phyloP scores from a whole-genome alignment of 1,140 invertebrate species.

The Lepidurus arcticus region DNA sequence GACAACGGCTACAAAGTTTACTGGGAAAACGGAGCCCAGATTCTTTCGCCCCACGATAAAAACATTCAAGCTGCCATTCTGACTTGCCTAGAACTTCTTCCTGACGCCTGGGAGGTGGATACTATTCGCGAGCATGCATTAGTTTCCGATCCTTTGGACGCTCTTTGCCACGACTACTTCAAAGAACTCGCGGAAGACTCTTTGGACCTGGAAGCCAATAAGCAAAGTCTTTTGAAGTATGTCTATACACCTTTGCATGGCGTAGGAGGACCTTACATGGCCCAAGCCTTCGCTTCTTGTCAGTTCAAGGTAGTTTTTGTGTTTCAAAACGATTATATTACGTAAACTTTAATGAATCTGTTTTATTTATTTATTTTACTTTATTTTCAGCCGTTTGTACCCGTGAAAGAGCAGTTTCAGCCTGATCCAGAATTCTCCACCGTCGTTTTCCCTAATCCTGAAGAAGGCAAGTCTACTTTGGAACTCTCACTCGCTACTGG shows the following conservation, averaged over 20 bases:
- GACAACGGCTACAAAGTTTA: constrained; percentile 99
- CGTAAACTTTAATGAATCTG: not conserved
- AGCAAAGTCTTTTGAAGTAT: constrained; percentile 55
- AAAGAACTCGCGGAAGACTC: constrained; percentile 52
- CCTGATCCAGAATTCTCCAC: constrained; percentile 96
- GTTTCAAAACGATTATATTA: not conserved
- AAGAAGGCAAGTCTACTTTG: constrained; percentile 87
- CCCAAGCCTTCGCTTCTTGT: constrained; percentile 64
- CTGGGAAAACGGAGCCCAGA: constrained; percentile 90
- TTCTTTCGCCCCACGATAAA: constrained; percentile 85
- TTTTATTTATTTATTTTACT: not conserved
- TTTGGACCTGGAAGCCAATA: constrained; percentile 28
- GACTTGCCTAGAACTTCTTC: constrained; percentile 65
- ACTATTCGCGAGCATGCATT: constrained; percentile 41
- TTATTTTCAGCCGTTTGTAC: constrained; percentile 56
- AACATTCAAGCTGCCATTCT: constrained; percentile 74
- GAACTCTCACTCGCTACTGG: constrained; percentile 80
- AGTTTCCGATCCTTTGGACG: constrained; percentile 48
- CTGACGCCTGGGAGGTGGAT: constrained; percentile 59
- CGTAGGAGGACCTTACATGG: constrained; percentile 78
- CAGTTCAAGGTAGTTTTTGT: constrained; percentile 59
- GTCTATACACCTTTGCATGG: constrained; percentile 98
- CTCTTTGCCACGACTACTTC: constrained; percentile 61
- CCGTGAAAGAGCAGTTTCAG: constrained; percentile 75
- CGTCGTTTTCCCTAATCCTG: constrained; percentile 95